phyloP scores from a whole-genome alignment of 2,797 vertebrate genomes.

The Lutjanus campechanus region DNA sequence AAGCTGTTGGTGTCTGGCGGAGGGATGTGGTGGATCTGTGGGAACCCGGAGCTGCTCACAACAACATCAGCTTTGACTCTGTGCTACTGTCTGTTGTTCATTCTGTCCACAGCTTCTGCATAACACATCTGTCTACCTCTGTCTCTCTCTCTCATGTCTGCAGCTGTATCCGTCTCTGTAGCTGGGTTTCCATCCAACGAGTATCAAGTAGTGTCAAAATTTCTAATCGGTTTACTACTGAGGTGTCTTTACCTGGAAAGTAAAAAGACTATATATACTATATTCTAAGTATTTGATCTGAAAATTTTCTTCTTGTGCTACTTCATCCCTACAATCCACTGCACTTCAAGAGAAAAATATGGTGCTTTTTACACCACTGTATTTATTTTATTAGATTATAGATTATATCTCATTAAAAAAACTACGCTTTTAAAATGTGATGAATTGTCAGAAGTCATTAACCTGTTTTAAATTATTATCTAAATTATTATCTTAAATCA shows the following conservation, averaged over 20 bases:
- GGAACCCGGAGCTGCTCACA: slow-evolving; percentile 25
- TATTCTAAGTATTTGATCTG: neutral
- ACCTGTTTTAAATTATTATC: too few species aligned
- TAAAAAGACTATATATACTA: neutral
- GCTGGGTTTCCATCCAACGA: slow-evolving; percentile 67
- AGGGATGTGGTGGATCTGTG: slow-evolving; percentile 1
- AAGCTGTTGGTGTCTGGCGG: neutral
- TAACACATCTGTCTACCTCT: slow-evolving; percentile 19
- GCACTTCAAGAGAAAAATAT: too few species aligned
- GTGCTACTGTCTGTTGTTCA: slow-evolving; percentile 34
- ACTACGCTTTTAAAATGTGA: too few species aligned
- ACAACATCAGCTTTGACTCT: slow-evolving; percentile 38
- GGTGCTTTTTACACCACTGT: too few species aligned
- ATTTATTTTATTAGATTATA: too few species aligned
- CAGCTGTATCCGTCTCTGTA: slow-evolving; percentile 17
- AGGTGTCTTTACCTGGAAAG: neutral
- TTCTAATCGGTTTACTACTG: neutral
- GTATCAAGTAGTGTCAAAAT: neutral
- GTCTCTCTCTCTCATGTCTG: slow-evolving; percentile 46
- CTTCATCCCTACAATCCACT: too few species aligned
- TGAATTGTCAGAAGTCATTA: too few species aligned
- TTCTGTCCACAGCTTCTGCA: slow-evolving; percentile 50
- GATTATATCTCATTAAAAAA: too few species aligned
- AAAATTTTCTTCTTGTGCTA: too few species aligned
- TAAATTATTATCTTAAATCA: too few species aligned